Percentiles rank a stretch among this genome's conserved stretches.
Conservation (phyloP, 2,113 vertebrate genomes). For the Malaclemys terrapin region DNA sequence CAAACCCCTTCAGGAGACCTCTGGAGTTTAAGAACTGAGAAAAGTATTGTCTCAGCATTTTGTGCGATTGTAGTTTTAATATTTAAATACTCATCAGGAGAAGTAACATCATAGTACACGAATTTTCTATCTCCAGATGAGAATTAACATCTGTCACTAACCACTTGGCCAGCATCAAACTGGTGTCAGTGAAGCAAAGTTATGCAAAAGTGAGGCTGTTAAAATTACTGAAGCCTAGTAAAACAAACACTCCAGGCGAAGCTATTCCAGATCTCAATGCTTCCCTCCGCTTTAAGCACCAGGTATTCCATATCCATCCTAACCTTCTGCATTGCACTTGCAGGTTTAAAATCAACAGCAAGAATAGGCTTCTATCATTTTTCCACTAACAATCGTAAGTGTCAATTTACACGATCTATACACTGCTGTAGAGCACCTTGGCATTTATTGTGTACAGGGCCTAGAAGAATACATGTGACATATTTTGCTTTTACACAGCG, state of each 20-base stretch:
- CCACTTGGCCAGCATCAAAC: background rate
- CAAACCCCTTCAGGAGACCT: background rate
- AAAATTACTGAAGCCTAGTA: background rate
- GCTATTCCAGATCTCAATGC: fast-evolving
- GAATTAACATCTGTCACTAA: background rate
- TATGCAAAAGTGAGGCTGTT: background rate
- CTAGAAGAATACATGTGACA: background rate
- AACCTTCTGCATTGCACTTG: background rate
- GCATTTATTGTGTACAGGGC: background rate
- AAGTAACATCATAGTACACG: background rate
- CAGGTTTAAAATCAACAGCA: background rate
- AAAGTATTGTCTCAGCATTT: constrained; percentile 12
- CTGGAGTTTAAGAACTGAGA: background rate
- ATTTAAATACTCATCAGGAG: constrained; percentile 16
- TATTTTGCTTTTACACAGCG: background rate
- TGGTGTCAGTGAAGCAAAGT: fast-evolving
- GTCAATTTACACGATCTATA: fast-evolving
- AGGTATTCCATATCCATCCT: background rate
- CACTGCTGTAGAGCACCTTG: background rate
- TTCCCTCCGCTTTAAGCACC: fast-evolving
- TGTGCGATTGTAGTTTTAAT: background rate
- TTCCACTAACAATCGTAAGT: background rate
- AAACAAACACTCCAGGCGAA: fast-evolving
- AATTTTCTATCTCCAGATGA: background rate
- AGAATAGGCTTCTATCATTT: background rate